phyloP scores from a whole-genome alignment of 2,888 invertebrate genomes.

The Heteromurus nitidus region DNA sequence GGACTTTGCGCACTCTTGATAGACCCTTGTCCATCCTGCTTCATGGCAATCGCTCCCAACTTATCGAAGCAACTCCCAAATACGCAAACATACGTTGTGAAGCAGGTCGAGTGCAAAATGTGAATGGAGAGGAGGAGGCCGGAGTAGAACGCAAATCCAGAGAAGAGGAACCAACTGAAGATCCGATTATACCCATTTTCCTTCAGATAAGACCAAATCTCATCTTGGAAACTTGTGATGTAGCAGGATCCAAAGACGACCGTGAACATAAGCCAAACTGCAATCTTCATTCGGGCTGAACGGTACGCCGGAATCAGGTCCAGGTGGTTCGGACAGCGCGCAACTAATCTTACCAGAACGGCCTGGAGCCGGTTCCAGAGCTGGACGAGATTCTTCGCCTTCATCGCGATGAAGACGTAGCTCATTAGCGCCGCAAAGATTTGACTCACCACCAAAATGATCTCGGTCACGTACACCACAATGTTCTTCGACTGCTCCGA shows the following conservation, averaged over 20 bases:
- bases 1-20: conserved; percentile 28
- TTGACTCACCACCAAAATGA: conserved; percentile 46
- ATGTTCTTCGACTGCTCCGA: conserved; percentile 1
- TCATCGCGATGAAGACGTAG: conserved; percentile 25
- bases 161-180: conserved; percentile 32
- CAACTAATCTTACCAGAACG: conserved; percentile 35
- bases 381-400: background rate
- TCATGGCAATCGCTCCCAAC: conserved; percentile 23
- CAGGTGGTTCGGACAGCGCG: conserved; percentile 36
- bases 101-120: conserved; percentile 49
- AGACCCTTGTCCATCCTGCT: conserved; percentile 45
- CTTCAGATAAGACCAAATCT: conserved; percentile 15
- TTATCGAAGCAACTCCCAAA: conserved; percentile 33
- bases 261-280: conserved; percentile 36
- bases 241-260: conserved; percentile 42
- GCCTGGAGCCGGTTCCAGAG: conserved; percentile 40
- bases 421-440: conserved; percentile 26
- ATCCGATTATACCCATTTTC: conserved; percentile 13
- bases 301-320: conserved; percentile 32
- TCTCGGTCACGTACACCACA: conserved; percentile 30
- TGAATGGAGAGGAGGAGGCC: conserved; percentile 37
- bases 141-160: conserved; percentile 27
- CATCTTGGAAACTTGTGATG: conserved; percentile 39
- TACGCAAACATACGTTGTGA: conserved; percentile 41
- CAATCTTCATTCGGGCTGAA: conserved; percentile 42